A percentile compares a stretch with the other conserved stretches of the same genome.
Evolutionary conservation across 2,888 invertebrate species (phyloP).

Genomic region (Lacanobia oleracea): DNA sequence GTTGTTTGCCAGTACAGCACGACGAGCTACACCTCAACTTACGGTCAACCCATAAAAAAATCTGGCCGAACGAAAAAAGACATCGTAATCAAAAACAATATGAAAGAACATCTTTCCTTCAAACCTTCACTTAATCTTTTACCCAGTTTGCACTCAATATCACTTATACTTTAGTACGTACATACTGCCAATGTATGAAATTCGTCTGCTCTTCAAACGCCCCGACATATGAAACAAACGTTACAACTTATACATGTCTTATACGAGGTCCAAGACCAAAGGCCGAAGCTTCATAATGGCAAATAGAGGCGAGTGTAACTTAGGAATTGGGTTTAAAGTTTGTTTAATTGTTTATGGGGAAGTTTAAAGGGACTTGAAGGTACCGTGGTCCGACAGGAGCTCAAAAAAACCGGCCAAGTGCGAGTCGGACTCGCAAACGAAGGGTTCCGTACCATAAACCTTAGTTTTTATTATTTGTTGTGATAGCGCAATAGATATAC

Average conservation of each 20-base stretch:
- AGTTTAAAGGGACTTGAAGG: too few relatives aligned
- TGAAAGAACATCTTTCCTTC: background rate
- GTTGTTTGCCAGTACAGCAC: too few relatives aligned
- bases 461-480: too few relatives aligned
- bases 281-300: conserved; percentile 43
- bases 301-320: conserved; percentile 44
- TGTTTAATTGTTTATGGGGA: too few relatives aligned
- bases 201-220: background rate
- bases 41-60: too few relatives aligned
- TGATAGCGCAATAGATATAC: too few relatives aligned
- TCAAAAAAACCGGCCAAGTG: too few relatives aligned
- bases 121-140: background rate
- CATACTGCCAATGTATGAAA: background rate
- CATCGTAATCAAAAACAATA: background rate
- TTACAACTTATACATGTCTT: conserved; percentile 37
- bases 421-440: too few relatives aligned
- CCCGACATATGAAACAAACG: conserved; percentile 12
- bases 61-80: too few relatives aligned
- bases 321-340: too few relatives aligned
- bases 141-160: background rate
- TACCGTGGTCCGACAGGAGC: background rate
- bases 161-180: background rate
- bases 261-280: conserved; percentile 35
- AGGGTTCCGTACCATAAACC: too few relatives aligned
- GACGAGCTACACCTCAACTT: too few relatives aligned